phyloP scores from a whole-genome alignment of 2,113 vertebrate genomes.

The Peucedramus taeniatus region DNA sequence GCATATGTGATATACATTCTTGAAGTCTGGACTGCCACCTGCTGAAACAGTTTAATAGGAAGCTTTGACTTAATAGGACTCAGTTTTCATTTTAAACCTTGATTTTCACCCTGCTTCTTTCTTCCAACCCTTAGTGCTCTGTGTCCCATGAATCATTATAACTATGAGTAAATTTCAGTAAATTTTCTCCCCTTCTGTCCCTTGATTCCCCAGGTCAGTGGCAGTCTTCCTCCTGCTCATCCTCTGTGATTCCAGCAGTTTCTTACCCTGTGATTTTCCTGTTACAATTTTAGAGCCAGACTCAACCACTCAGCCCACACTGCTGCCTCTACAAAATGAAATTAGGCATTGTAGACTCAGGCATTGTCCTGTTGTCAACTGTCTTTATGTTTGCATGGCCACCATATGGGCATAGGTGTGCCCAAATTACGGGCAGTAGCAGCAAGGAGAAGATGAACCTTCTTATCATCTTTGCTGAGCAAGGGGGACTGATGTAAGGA shows the following conservation, averaged over 20 bases:
- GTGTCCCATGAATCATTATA: fast-evolving
- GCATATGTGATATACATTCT: background rate
- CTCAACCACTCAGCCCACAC: background rate
- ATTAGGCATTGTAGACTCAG: background rate
- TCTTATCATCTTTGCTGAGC: background rate
- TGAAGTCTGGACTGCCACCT: background rate
- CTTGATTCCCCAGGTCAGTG: background rate
- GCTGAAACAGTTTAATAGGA: background rate
- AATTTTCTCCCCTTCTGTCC: background rate
- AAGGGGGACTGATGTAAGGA: background rate
- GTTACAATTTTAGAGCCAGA: background rate
- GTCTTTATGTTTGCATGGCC: background rate
- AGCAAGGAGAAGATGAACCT: background rate
- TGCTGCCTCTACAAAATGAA: background rate
- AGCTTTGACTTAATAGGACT: background rate
- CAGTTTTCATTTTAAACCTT: background rate
- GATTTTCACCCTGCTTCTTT: background rate
- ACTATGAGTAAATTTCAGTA: background rate
- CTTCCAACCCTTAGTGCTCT: background rate
- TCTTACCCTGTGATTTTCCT: background rate
- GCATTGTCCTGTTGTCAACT: background rate
- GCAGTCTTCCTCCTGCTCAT: background rate
- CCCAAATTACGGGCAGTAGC: background rate
- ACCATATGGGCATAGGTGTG: background rate
- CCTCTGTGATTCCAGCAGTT: background rate